Base-by-base conservation (phyloP, 2,797 vertebrate species). In the Borostomias antarcticus region DNA sequence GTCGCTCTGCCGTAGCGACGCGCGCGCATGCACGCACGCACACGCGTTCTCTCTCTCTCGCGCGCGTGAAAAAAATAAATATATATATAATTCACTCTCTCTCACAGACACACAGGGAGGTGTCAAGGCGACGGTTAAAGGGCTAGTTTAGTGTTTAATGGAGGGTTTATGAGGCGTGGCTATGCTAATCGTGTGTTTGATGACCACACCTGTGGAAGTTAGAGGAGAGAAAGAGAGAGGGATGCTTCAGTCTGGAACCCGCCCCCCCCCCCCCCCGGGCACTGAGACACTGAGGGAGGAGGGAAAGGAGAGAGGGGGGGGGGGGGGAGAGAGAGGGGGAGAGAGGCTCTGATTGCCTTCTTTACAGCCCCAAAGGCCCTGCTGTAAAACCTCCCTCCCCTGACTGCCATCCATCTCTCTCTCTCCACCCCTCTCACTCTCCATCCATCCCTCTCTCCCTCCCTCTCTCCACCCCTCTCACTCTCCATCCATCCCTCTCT, bases 11-110 rank as follows among this genome's bases (percentile, higher is more conserved):
- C 2, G 13, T 33, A n/a, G 30, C 17, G 13, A 19, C 30, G 17
- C 17, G 28, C 29, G n/a, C 28, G 17, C 30, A 35, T 7, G 33
- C 17, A 47, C 59, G 65, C 68, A 73, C 67, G 76, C 69, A 64
- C 53, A 67, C 72, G n/a, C n/a, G n/a, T n/a, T n/a, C n/a, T n/a
- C n/a, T n/a, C n/a, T n/a, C n/a, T n/a, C n/a, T n/a, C n/a, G n/a
- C n/a, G n/a, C n/a, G n/a, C n/a, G n/a, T n/a, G n/a, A n/a, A n/a
- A n/a, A n/a, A n/a, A n/a, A n/a, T n/a, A n/a, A n/a, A n/a, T n/a
- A 33, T 33, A 33, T 9, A 33, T 9, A 33, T 9, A n/a, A n/a
- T n/a, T n/a, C n/a, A n/a, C n/a, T n/a, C n/a, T n/a, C n/a, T n/a
- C n/a, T n/a, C n/a, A 63, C 33, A 45, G 33, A 57, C 37, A 40